Percentiles rank a stretch among this genome's conserved stretches.
phyloP scores from a whole-genome alignment of 1,140 invertebrate genomes.

The Samia ricini region DNA sequence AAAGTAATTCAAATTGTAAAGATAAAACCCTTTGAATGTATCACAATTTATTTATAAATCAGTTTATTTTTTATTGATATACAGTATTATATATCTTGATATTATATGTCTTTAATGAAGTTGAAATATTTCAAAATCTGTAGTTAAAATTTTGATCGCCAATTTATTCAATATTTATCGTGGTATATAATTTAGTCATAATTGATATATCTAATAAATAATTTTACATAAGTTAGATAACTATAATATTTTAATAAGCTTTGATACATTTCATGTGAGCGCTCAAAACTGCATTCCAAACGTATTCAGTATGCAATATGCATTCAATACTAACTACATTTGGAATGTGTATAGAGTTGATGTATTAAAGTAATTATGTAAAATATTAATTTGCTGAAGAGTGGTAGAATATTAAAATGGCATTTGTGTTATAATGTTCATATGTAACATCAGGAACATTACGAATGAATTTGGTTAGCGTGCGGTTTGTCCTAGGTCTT shows the following conservation, averaged over 20 bases:
- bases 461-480: constrained; percentile 35
- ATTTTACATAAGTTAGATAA: too few species aligned
- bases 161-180: too few species aligned
- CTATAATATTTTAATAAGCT: too few species aligned
- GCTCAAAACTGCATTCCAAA: background rate
- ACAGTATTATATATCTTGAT: too few species aligned
- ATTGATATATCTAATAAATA: too few species aligned
- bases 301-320: background rate
- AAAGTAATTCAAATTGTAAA: background rate
- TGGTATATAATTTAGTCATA: too few species aligned
- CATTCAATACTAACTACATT: background rate
- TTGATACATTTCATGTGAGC: background rate
- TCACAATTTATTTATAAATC: background rate
- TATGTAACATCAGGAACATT: constrained; percentile 32
- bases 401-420: constrained; percentile 25
- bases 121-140: too few species aligned
- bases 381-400: constrained; percentile 19
- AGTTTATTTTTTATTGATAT: too few species aligned
- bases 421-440: constrained; percentile 29
- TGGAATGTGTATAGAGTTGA: background rate
- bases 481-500: constrained; percentile 29
- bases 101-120: too few species aligned
- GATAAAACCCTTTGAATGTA: background rate
- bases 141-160: too few species aligned
- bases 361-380: background rate